Conservation (phyloP, 2,797 vertebrate species). For the Ctenochaetus hawaiiensis region DNA sequence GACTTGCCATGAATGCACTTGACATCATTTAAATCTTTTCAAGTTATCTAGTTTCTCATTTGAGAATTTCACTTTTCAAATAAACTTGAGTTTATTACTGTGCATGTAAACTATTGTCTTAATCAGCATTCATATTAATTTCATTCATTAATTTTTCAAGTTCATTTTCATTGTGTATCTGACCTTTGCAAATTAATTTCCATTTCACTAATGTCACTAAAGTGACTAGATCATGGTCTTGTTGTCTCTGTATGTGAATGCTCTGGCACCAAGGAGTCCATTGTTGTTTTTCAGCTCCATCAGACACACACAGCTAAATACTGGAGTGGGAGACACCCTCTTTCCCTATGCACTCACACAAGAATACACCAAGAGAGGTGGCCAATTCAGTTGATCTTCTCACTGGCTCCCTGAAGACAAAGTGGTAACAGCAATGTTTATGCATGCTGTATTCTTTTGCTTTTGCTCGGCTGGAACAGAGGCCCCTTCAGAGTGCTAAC, state of each 20-base stretch:
- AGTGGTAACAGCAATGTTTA: slow-evolving; percentile 59
- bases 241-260: slow-evolving; percentile 22
- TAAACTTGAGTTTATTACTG: not conserved
- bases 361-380: slow-evolving; percentile 40
- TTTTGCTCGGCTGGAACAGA: slow-evolving; percentile 57
- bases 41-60: not conserved
- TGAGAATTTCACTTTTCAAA: slow-evolving; percentile 6
- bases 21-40: slow-evolving; percentile 11
- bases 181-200: slow-evolving; percentile 24
- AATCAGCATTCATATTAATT: not conserved
- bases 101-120: not conserved
- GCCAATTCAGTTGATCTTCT: slow-evolving; percentile 57
- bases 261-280: slow-evolving; percentile 36
- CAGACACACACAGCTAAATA: slow-evolving; percentile 68
- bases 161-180: slow-evolving; percentile 20
- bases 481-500: slow-evolving; percentile 46
- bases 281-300: slow-evolving; percentile 60
- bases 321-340: slow-evolving; percentile 41
- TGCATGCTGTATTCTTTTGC: slow-evolving; percentile 58
- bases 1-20: slow-evolving; percentile 15
- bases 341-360: slow-evolving; percentile 37
- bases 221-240: slow-evolving; percentile 19
- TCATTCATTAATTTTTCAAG: not conserved
- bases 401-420: slow-evolving; percentile 55
- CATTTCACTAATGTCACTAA: slow-evolving; percentile 31